Evolutionary conservation across 2,888 invertebrate genomes (phyloP), one percentile per base, ranked within the genome.

Genomic region (Zeuzera pyrina): DNA sequence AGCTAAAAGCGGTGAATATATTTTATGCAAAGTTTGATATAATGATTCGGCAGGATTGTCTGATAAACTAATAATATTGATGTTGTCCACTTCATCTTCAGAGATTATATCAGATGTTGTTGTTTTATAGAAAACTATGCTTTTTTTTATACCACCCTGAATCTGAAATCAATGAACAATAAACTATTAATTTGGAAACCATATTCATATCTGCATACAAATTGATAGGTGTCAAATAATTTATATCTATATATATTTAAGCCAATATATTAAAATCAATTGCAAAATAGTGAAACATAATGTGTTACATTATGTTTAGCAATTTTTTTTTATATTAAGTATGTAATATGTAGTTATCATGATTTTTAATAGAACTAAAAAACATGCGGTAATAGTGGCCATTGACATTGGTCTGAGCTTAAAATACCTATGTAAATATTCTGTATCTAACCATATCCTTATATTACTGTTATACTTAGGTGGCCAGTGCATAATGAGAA

Each of bases 61-160:
- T n/a, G 67, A 63, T 11, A 83, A 35, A 15, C 78, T 77, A 11
- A 78, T 47, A 24, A 84, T 64, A 40, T 79, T 76, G 8, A 84
- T 49, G 45, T 63, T 51, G 14, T 62, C 61, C 3, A 66, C 33
- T 30, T 58, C 49, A 49, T 74, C 64, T 13, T 62, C 57, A 31
- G 48, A 37, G 15, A 52, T 54, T 15, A 78, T 44, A 24, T 60
- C 59, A 39, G 58, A 47, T 2, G 66, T 48, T 30, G 52, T 44
- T 22, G 57, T 67, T 51, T 84, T 84, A 41, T 77, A 84, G 44
- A 84, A 83, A 44, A 83, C 53, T 26, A 84, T 57, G n/a, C 69
- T 72, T 41, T 69, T 74, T 1, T 53, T 53, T 37, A 53, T 54
- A 28, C 52, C 47, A 35, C 51, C 48, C 42, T 68, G 58, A 31